Evolutionary conservation across 2,888 invertebrate genomes (phyloP), one percentile per base, ranked within the genome.

Genomic region (Drosophila niveifrons): DNA sequence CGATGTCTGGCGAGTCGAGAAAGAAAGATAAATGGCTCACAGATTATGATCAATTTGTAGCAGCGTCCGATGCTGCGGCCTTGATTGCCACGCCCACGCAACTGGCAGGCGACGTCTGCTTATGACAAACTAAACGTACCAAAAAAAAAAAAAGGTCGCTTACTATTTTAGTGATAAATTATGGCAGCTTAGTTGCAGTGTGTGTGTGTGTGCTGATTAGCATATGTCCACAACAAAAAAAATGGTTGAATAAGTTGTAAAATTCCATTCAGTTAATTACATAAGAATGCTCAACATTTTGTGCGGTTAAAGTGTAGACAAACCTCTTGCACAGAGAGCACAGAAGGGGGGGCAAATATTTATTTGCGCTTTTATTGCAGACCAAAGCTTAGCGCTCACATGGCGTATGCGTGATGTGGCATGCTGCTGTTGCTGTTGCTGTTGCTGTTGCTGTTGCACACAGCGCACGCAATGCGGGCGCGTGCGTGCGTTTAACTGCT

Each of bases 41-140:
- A 86, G 90, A 86, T 86, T 86, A 86, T 86, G 85, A 86, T 86
- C 85, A 86, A 90, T 86, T 86, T 86, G 85, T 89, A 89, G 90
- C 72, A 75, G 79, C 51, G 51, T 23, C 23, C 23, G 59, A 63
- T 63, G 51, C 64, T 46, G 17, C 13, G 80, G 56, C 80, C 80
- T 75, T 75, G 82, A 63, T 64, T 46, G 75, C 69, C 88, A 89
- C 90, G 82, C 88, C 82, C 71, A 48, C 67, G 23, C 56, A 67
- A 53, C 65, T 68, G 82, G 65, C 72, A 51, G 67, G 47, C 68
- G 59, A 66, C 68, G 78, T 81, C 90, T 86, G 85, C 72, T 87
- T 85, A 87, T 85, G 90, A 85, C 85, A 90, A 75, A 69, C 78
- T 84, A 81, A 87, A 68, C 76, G 69, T n/a, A 31, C 11, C 10